phyloP scores from a whole-genome alignment of 1,140 invertebrate genomes.

The Drosophila yakuba region DNA sequence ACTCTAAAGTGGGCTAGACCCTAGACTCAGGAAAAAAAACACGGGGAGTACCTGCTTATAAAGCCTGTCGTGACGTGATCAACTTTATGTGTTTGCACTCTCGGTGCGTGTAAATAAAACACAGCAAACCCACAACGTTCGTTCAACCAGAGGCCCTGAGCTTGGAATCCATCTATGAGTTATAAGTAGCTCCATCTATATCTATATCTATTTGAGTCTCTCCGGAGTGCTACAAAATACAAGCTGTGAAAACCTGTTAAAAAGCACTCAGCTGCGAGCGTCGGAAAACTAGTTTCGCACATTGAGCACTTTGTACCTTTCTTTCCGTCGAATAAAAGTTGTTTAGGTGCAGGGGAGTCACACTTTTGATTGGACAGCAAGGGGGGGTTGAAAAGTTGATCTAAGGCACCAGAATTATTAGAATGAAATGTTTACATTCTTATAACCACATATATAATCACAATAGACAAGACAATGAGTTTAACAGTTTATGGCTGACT shows the following conservation, averaged over 20 bases:
- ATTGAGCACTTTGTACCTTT: too few species aligned
- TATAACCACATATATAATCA: neutral
- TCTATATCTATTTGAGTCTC: neutral
- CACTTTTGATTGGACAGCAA: constrained; percentile 9
- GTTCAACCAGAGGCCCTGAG: constrained; percentile 61
- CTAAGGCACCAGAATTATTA: too few species aligned
- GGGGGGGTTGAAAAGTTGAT: neutral
- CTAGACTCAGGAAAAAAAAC: neutral
- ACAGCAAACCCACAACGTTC: constrained; percentile 30
- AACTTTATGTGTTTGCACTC: constrained; percentile 40
- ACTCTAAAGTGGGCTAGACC: neutral
- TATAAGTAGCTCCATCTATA: neutral
- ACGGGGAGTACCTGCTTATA: constrained; percentile 1
- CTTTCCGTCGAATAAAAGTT: neutral
- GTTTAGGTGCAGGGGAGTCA: constrained; percentile 10
- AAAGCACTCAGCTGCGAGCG: constrained; percentile 53
- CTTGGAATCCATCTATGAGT: constrained; percentile 4
- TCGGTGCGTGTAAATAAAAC: constrained; percentile 44
- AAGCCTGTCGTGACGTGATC: constrained; percentile 47
- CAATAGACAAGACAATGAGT: too few species aligned
- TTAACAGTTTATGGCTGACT: neutral
- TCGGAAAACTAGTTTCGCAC: constrained; percentile 58
- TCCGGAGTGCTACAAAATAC: constrained; percentile 4
- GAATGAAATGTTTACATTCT: too few species aligned
- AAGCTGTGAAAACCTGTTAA: constrained; percentile 62